Evolutionary conservation across 2,113 vertebrate species (phyloP), one percentile per base, ranked within the genome.

Genomic region (Martes martes): DNA sequence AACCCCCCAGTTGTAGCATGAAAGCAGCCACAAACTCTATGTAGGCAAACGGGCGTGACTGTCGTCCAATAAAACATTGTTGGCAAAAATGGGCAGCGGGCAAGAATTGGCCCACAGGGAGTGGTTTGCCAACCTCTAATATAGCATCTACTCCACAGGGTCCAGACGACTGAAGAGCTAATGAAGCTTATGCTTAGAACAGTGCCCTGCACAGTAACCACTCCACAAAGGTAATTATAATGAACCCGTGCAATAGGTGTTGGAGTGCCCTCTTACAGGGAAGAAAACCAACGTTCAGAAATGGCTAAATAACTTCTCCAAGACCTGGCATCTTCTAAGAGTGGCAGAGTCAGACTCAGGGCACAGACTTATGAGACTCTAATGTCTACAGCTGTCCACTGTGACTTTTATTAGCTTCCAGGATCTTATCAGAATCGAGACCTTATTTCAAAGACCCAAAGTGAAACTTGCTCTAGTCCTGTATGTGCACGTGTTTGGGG

Each of bases 251-350:
- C 50, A 89, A 24, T 18, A 76, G 55, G 31, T 69, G 36, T 42
- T 67, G 76, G 42, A 36, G 18, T 52, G 19, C 8, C 45, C 33
- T 71, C 71, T 79, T 6, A 50, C 2, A 14, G 13, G 13, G 28
- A 63, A 91, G 61, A 91, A 95, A 96, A 74, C 11, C 39, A 45
- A 86, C 80, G 74, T 57, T 86, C 52, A 63, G 63, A 95, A 90
- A 42, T 63, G 79, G 91, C 26, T 18, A 0, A 79, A 4, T 42
- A 90, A 55, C 18, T 93, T 89, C 73, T 96, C 42, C 10, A 82
- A 91, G 28, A 61, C 47, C 74, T 61, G 47, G 57, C n/a, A 28
- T 78, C 42, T 52, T 88, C 67, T 91, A 67, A 74, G 0, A 67
- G 52, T 9, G n/a, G 61, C 26, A 47, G 80, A 76, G 82, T 71